phyloP scores from a whole-genome alignment of 2,113 vertebrate species.

The Psammodynastes pulverulentus region DNA sequence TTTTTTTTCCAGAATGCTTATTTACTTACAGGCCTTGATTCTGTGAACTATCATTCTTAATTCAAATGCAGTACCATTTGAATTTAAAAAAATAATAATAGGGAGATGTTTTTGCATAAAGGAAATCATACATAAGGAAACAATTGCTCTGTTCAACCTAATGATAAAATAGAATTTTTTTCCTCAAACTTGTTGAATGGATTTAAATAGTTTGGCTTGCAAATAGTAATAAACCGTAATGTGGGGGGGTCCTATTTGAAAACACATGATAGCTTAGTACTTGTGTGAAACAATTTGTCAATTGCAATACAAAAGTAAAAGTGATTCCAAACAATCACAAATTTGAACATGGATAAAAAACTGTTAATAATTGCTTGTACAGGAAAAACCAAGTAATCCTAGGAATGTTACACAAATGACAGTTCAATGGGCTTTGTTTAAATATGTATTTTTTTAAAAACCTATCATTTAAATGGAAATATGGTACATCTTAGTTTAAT shows the following conservation, averaged over 20 bases:
- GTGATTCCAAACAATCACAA: background rate
- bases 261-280: background rate
- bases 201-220: background rate
- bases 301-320: background rate
- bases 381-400: background rate
- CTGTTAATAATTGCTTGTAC: background rate
- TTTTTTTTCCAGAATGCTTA: constrained; percentile 4
- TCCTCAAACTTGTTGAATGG: background rate
- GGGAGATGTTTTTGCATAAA: background rate
- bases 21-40: constrained; percentile 7
- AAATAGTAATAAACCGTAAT: background rate
- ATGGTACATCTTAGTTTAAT: background rate
- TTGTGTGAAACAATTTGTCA: background rate
- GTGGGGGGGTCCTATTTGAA: background rate
- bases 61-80: background rate
- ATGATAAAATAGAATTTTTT: background rate
- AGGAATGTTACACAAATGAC: background rate
- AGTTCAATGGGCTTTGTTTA: background rate
- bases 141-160: background rate
- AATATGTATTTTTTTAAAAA: background rate
- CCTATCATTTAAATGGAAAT: background rate
- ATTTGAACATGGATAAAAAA: background rate
- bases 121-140: background rate
- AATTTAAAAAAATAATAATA: background rate
- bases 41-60: background rate